Base-by-base conservation (phyloP, 2,797 vertebrate species). In the Oreortyx pictus region DNA sequence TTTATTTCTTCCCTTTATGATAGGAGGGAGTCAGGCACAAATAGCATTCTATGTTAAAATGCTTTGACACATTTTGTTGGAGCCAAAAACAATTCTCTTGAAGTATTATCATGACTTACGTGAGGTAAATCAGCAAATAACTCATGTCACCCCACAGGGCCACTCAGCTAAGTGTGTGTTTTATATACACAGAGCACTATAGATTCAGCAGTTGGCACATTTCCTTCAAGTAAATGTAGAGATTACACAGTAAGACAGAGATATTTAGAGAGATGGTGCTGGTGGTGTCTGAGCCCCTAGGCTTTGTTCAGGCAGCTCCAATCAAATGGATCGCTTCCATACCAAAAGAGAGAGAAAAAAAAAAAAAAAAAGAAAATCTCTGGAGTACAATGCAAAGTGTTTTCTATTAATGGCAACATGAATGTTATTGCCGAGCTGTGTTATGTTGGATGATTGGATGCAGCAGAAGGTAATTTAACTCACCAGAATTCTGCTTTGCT, bases 301-400 rank as follows among this genome's bases (percentile, higher is more conserved):
- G 94, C 96, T 93, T 93, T 92, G 88, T 92, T 94, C 90, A 95
- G 79, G 88, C 94, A 96, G 86, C 92, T 92, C 88, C 84, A 79
- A 47, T 90, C 86, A 93, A 92, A 92, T 33, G 67, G 93, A 94
- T 96, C 73, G 9, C 86, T 90, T 92, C 82, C 86, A 70, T 52
- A 88, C 50, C 84, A 73, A 90, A 46, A 80, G 37, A 41, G 39
- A 41, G 11, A 37, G 6, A 75, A 67, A 75, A 25, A 81, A 33
- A 37, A 82, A 11, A 22, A 83, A 25, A 50, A 25, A 50, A 44
- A 19, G 17, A 50, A 50, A 67, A 68, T 83, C 95, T 96, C 93
- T 78, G 93, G 93, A 95, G 95, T 92, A 89, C 82, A 73, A 23
- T 70, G 85, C 0, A 0, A 83, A 94, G 66, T 43, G 87, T 89